These are phyloP conservation scores for Cavia porcellus DNA, from an alignment of 2,113 vertebrate species.

Conservation along the genomic window DNA sequence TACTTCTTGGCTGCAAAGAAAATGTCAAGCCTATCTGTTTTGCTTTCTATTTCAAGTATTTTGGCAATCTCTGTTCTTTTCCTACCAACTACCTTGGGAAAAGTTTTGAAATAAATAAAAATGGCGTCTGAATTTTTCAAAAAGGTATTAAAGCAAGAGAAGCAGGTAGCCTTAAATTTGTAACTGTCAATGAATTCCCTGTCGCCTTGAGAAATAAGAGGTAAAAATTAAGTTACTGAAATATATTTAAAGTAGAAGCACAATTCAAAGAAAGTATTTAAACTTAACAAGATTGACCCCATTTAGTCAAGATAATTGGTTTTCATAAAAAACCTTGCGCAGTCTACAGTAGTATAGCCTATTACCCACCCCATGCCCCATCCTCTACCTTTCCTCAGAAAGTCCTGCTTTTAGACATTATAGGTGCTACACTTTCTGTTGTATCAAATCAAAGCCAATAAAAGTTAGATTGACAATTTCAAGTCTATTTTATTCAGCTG, in stretches of 20 bases:
- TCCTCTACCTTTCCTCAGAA: neutral
- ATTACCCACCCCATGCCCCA: neutral
- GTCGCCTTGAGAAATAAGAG: constrained; percentile 57
- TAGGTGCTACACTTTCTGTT: neutral
- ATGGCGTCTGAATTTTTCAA: constrained; percentile 48
- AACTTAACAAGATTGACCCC: constrained; percentile 36
- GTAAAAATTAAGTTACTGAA: constrained; percentile 59
- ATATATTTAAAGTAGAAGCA: constrained; percentile 63
- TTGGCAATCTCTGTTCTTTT: neutral
- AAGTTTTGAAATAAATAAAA: constrained; percentile 58
- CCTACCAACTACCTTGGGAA: neutral
- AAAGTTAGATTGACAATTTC: constrained; percentile 7
- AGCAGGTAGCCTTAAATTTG: constrained; percentile 51
- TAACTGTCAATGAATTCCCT: neutral
- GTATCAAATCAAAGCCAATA: constrained; percentile 54
- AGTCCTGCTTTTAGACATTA: constrained; percentile 1
- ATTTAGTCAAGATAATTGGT: constrained; percentile 52
- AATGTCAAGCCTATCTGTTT: constrained; percentile 49
- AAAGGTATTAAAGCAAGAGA: constrained; percentile 20
- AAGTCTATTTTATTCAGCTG: constrained; percentile 23
- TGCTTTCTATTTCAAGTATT: constrained; percentile 52
- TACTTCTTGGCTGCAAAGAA: constrained; percentile 20
- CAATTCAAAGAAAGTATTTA: constrained; percentile 63
- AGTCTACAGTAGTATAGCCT: neutral
- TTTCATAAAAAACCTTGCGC: constrained; percentile 37